Evolutionary conservation across 2,113 vertebrate species (phyloP), one percentile per base, ranked within the genome.

Genomic region (Poecilia latipinna): DNA sequence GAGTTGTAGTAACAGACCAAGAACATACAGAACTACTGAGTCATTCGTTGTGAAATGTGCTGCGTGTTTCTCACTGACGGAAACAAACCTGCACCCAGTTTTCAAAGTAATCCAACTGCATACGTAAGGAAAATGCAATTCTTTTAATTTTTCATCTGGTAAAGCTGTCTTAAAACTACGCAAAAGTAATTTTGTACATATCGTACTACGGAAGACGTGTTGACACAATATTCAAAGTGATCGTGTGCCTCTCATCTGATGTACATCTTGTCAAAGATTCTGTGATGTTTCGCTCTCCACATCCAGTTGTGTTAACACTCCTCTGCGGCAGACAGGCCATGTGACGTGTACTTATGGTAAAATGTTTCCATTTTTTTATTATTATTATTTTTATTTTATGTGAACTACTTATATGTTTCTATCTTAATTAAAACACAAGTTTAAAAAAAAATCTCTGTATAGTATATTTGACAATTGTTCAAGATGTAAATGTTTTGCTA

Each of bases 401-500:
- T 94, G 81, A 88, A 88, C 82, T 80, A 79, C 77, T 72, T 81
- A 67, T 13, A 66, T 80, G 83, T 91, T 94, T 93, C 85, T 93
- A 80, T 74, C 91, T 91, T 85, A 82, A 87, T 75, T 87, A 77
- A 86, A 84, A 79, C 15, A 79, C 15, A 15, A 71, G 37, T 54
- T 1, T 48, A 60, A n/a, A 75, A 3, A 61, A 17, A 76, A 33
- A 86, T 88, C 93, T 90, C 79, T 90, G 88, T 92, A 91, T 86
- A 90, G 80, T 86, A 89, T 79, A 91, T 92, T 93, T 91, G 75
- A 91, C 89, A 88, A 90, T 89, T 88, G 92, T 94, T 94, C 8
- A 22, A 82, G 91, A 90, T 92, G 89, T 94, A 90, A 83, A 93
- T 93, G 94, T 94, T 94, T 94, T 94, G 88, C 91, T 93, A 95